These are phyloP conservation scores for Hemichromis elongatus DNA, from an alignment of 2,113 vertebrate genomes.

Conservation along the genomic window DNA sequence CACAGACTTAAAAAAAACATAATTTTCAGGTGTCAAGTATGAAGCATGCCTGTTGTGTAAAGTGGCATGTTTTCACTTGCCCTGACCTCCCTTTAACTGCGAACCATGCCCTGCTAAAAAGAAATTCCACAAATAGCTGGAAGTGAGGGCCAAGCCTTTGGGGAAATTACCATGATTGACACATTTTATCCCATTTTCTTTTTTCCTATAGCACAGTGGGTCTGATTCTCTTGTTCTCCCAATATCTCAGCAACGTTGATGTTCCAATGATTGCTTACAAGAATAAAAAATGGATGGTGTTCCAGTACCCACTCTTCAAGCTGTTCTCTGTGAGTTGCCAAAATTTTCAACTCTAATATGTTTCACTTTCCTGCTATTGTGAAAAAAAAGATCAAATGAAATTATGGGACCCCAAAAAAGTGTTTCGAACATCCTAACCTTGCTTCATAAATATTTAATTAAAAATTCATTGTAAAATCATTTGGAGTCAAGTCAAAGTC, in stretches of 20 bases:
- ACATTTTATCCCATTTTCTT: background rate
- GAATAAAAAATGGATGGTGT: slow-evolving; percentile 75
- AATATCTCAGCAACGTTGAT: slow-evolving; percentile 75
- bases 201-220: slow-evolving; percentile 67
- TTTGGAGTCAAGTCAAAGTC: background rate
- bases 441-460: background rate
- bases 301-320: slow-evolving; percentile 76
- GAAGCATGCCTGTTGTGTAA: background rate
- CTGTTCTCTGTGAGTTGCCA: slow-evolving; percentile 74
- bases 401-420: background rate
- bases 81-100: background rate
- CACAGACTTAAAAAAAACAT: background rate
- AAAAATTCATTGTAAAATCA: background rate
- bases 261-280: slow-evolving; percentile 73
- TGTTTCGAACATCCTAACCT: background rate
- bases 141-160: background rate
- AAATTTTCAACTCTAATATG: background rate
- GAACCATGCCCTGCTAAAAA: background rate
- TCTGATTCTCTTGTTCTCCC: slow-evolving; percentile 77
- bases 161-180: background rate
- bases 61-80: background rate
- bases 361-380: background rate
- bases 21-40: background rate
- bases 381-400: background rate
- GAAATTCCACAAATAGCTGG: background rate